phyloP scores from a whole-genome alignment of 2,888 invertebrate species.

The Endotricha flammealis region DNA sequence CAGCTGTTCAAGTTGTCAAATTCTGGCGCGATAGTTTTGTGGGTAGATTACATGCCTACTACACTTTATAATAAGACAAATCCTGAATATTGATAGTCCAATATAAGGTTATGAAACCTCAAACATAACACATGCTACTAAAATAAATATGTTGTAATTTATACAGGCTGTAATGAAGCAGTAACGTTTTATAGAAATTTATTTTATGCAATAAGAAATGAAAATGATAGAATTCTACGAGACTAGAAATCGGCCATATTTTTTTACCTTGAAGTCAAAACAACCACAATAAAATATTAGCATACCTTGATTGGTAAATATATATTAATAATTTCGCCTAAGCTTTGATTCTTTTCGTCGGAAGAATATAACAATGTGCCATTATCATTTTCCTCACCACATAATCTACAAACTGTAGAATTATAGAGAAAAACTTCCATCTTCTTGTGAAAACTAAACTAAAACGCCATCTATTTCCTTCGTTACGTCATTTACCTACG shows the following conservation, averaged over 20 bases:
- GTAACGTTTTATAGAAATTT: too few species aligned
- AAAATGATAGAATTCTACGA: slow-evolving; percentile 38
- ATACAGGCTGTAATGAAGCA: too few species aligned
- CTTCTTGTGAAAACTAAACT: slow-evolving; percentile 27
- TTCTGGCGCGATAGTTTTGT: too few species aligned
- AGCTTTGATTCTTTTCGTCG: slow-evolving; percentile 78
- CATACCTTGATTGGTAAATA: slow-evolving; percentile 87
- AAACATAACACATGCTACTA: too few species aligned
- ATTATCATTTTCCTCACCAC: slow-evolving; percentile 84
- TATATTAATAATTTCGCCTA: slow-evolving; percentile 82
- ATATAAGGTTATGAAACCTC: too few species aligned
- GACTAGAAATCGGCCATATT: slow-evolving; percentile 52
- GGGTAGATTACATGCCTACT: too few species aligned
- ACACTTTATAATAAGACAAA: too few species aligned
- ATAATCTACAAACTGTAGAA: slow-evolving; percentile 86
- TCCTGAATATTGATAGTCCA: too few species aligned
- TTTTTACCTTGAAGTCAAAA: slow-evolving; percentile 60
- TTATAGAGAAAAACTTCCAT: slow-evolving; percentile 80
- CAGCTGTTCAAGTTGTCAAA: too few species aligned
- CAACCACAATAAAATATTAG: slow-evolving; percentile 50
- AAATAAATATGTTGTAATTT: too few species aligned
- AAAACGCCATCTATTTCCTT: slow-evolving; percentile 66
- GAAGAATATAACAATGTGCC: slow-evolving; percentile 80
- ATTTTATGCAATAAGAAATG: slow-evolving; percentile 24
- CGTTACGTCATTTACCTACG: neutral